Percentiles rank a stretch among this genome's conserved stretches.
Evolutionary conservation across 2,888 invertebrate genomes (phyloP).

Genomic region (Acleris cristana): DNA sequence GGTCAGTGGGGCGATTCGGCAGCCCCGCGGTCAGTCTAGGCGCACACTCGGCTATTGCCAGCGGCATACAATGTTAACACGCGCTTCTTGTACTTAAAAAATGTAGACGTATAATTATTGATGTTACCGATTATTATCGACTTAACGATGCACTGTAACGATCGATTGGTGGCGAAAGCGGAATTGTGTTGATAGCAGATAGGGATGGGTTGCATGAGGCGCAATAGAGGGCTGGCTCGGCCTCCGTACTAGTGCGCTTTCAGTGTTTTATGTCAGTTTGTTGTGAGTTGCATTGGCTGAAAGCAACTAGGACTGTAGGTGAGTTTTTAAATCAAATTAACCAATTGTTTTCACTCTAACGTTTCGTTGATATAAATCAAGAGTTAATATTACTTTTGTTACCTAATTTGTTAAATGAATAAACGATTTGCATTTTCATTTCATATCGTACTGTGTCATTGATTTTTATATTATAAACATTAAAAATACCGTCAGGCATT

Average conservation of each 20-base stretch:
- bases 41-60: conserved; percentile 36
- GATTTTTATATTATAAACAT: no score
- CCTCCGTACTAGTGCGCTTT: background rate
- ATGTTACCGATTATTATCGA: conserved; percentile 25
- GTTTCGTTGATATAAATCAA: no score
- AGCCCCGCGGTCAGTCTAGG: conserved; percentile 43
- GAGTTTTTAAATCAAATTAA: background rate
- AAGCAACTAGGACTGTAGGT: conserved; percentile 12
- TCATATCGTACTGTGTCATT: no score
- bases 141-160: conserved; percentile 14
- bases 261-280: conserved; percentile 12
- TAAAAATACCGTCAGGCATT: background rate
- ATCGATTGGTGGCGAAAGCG: conserved; percentile 24
- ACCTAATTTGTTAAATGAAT: no score
- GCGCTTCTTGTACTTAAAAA: conserved; percentile 19
- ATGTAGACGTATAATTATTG: conserved; percentile 23
- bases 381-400: no score
- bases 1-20: conserved; percentile 66
- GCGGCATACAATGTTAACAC: conserved; percentile 35
- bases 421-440: no score
- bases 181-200: conserved; percentile 22
- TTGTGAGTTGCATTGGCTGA: background rate
- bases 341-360: background rate
- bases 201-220: conserved; percentile 20
- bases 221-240: conserved; percentile 8